These are phyloP conservation scores for Elysia crispata DNA, from an alignment of 2,888 invertebrate species.

Conservation along the genomic window DNA sequence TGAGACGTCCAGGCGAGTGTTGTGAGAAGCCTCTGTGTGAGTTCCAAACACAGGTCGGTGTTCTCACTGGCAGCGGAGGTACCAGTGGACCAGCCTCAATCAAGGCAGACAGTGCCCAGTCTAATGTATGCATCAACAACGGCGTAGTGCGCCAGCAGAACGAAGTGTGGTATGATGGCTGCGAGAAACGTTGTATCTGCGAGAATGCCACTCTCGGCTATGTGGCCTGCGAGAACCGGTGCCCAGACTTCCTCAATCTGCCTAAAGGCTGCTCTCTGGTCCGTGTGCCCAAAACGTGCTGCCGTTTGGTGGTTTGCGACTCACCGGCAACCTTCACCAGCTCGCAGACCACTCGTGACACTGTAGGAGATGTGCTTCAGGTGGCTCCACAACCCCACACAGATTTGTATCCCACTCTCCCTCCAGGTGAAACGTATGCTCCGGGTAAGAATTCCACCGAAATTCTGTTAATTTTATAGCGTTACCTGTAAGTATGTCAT, in stretches of 20 bases:
- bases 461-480: too few relatives aligned
- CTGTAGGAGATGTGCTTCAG: slow-evolving; percentile 61
- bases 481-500: too few relatives aligned
- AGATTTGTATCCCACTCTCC: slow-evolving; percentile 53
- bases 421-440: slow-evolving; percentile 46
- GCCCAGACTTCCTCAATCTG: slow-evolving; percentile 64
- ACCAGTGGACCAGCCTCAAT: slow-evolving; percentile 60
- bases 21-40: slow-evolving; percentile 65
- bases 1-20: slow-evolving; percentile 63
- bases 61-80: slow-evolving; percentile 64
- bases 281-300: slow-evolving; percentile 58
- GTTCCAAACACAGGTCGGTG: slow-evolving; percentile 64
- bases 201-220: slow-evolving; percentile 67
- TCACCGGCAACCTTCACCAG: slow-evolving; percentile 61
- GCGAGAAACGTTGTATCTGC: slow-evolving; percentile 65
- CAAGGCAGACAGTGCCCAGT: too few relatives aligned
- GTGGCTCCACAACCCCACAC: slow-evolving; percentile 51
- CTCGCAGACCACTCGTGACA: slow-evolving; percentile 61
- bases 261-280: slow-evolving; percentile 62
- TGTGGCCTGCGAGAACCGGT: slow-evolving; percentile 68
- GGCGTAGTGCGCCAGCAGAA: slow-evolving; percentile 66
- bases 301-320: slow-evolving; percentile 59
- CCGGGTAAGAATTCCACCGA: too few relatives aligned
- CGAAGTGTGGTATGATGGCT: slow-evolving; percentile 66
- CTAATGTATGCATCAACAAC: too few relatives aligned